Conservation (phyloP, 2,797 vertebrate genomes). For the Adrianichthys oophorus region DNA sequence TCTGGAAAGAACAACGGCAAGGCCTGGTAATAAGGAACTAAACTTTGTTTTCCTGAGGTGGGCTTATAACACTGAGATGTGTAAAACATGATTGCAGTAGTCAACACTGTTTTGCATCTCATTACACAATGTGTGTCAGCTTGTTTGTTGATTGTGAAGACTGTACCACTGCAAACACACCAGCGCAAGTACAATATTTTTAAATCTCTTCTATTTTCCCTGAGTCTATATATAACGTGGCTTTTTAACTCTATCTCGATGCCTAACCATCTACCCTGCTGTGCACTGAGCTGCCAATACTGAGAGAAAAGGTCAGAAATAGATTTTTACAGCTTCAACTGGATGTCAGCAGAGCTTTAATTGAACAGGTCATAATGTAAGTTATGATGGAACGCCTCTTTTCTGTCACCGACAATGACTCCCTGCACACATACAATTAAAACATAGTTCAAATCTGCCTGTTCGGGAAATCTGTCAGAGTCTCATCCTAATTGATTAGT, state of each 20-base stretch:
- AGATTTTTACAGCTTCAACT: slow-evolving; percentile 7
- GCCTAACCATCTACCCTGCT: slow-evolving; percentile 30
- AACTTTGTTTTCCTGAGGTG: slow-evolving; percentile 50
- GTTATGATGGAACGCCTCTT: slow-evolving; percentile 10
- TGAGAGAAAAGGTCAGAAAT: slow-evolving; percentile 22
- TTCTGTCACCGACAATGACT: slow-evolving; percentile 4
- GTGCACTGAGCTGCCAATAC: slow-evolving; percentile 16
- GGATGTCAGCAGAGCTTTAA: slow-evolving; percentile 6
- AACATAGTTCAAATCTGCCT: slow-evolving; percentile 24
- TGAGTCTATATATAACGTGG: slow-evolving; percentile 27
- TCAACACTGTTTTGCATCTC: slow-evolving; percentile 43
- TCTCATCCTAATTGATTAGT: slow-evolving; percentile 55
- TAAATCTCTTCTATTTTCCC: slow-evolving; percentile 4
- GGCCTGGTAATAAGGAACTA: slow-evolving; percentile 52
- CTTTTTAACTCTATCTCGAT: slow-evolving; percentile 24
- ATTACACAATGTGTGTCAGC: slow-evolving; percentile 36
- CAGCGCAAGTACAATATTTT: slow-evolving; percentile 28
- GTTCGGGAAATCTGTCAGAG: slow-evolving; percentile 36
- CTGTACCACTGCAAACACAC: slow-evolving; percentile 4
- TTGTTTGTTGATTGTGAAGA: slow-evolving; percentile 43
- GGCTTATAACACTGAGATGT: slow-evolving; percentile 50
- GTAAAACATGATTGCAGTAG: slow-evolving; percentile 44
- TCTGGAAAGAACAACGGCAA: slow-evolving; percentile 65
- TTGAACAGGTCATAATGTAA: slow-evolving; percentile 6
- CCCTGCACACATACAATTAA: slow-evolving; percentile 27